Evolutionary conservation across 2,113 vertebrate genomes (phyloP).

Genomic region (Oxyura jamaicensis): DNA sequence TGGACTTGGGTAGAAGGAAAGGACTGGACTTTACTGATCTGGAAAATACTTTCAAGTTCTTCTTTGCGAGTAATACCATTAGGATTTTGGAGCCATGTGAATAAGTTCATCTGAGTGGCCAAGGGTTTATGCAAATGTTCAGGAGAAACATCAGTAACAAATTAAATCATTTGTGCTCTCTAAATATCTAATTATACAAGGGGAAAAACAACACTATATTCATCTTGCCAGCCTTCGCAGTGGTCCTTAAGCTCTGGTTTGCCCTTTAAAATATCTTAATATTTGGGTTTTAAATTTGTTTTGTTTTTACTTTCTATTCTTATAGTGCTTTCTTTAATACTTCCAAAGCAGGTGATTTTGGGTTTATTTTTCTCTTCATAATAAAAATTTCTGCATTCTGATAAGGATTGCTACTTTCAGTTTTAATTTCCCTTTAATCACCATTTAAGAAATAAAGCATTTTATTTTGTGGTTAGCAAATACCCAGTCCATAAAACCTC

Average conservation of each 20-base stretch:
- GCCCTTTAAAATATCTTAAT: constrained; percentile 27
- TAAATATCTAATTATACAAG: constrained; percentile 74
- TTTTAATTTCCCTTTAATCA: constrained; percentile 35
- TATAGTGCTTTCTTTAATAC: not conserved
- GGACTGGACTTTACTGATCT: constrained; percentile 43
- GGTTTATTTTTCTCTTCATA: not conserved
- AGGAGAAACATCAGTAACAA: constrained; percentile 69
- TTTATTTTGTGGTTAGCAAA: constrained; percentile 21
- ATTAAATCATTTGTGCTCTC: constrained; percentile 72
- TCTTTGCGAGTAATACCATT: constrained; percentile 9
- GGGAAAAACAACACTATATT: constrained; percentile 38
- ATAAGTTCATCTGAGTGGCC: constrained; percentile 60
- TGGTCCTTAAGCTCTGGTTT: constrained; percentile 55
- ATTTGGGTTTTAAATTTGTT: constrained; percentile 37
- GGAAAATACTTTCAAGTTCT: constrained; percentile 35
- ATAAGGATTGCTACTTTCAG: constrained; percentile 9
- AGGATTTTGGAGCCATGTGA: constrained; percentile 40
- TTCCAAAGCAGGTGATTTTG: not conserved
- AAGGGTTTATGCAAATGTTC: constrained; percentile 75
- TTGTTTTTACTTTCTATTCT: not conserved
- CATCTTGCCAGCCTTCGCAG: constrained; percentile 53
- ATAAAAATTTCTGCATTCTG: constrained; percentile 27
- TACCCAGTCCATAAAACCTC: not conserved
- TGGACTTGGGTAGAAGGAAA: not conserved
- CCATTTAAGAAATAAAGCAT: constrained; percentile 20